Base-by-base conservation (phyloP, 2,113 vertebrate species). In the Psettodes erumei region DNA sequence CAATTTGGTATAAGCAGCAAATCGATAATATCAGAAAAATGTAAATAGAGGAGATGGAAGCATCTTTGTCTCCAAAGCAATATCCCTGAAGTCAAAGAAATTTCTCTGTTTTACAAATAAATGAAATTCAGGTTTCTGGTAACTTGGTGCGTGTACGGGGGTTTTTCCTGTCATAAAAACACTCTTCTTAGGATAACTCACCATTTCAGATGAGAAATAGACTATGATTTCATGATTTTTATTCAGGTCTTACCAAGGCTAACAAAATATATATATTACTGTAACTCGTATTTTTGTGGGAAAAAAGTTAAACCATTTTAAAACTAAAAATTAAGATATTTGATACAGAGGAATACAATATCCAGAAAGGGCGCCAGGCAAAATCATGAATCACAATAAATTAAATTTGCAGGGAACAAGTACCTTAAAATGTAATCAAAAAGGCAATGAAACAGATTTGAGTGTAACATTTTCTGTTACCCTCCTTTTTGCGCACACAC, bases 361-460 rank as follows among this genome's bases (percentile, higher is more conserved):
- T 33, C 50, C 55, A 63, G 37, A 58, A 21, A 32, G 6, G 59
- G 62, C 2, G 28, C 30, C 53, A 67, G 28, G 48, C 28, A 69
- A 77, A 53, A 77, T 16, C 25, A 23, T 28, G 12, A 62, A 56
- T 80, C 51, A 77, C 8, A 4, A 56, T 51, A 37, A 60, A 11
- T 69, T 73, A 15, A 32, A 69, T 37, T 59, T 55, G 27, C 18
- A 62, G 35, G 56, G 50, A 62, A 37, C 19, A 42, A 50, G 32
- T 37, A 16, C 45, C 3, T 28, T 8, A 19, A 32, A 59, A 59
- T 27, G 8, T 40, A 35, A 43, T 72, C 18, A 55, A 76, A 61
- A 55, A 40, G 16, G 45, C 19, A 67, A 43, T 66, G 23, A 67
- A 71, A 48, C 37, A 75, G 30, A 33, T 38, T 15, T 47, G 50